Evolutionary conservation across 1,140 invertebrate genomes (phyloP).

Genomic region (Diorhabda sublineata): DNA sequence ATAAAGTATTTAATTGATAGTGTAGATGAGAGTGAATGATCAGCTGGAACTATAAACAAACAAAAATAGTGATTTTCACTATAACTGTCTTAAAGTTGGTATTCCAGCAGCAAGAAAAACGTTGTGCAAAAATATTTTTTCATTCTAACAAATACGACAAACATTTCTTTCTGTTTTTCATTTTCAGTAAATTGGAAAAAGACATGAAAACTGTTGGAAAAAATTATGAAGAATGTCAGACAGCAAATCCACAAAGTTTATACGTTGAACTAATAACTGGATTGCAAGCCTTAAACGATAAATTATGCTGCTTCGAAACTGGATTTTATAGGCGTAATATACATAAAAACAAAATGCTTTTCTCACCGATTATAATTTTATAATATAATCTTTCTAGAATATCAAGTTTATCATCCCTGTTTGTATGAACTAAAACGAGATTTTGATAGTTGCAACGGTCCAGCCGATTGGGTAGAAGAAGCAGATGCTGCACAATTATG

Average conservation of each 20-base stretch:
- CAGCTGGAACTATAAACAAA: too few relatives aligned
- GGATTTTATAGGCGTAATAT: slow-evolving; percentile 3
- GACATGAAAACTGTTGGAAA: neutral
- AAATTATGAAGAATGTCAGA: neutral
- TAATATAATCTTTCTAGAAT: slow-evolving; percentile 20
- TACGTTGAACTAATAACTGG: neutral
- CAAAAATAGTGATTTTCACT: too few relatives aligned
- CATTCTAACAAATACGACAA: neutral
- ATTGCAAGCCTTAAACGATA: neutral
- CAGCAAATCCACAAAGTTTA: neutral
- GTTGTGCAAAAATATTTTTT: neutral
- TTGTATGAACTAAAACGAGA: slow-evolving; percentile 37
- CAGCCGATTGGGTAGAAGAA: slow-evolving; percentile 44
- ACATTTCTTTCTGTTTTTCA: neutral
- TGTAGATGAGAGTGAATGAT: too few relatives aligned
- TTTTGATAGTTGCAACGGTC: slow-evolving; percentile 41
- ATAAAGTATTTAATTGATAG: too few relatives aligned
- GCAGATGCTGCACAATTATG: slow-evolving; percentile 30
- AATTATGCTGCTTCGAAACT: neutral
- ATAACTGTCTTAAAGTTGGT: too few relatives aligned
- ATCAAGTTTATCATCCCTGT: slow-evolving; percentile 33
- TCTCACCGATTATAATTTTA: neutral
- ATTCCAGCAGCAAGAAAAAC: too few relatives aligned
- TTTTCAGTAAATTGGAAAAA: neutral
- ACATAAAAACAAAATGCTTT: neutral